Percentiles rank a stretch among this genome's conserved stretches.
Evolutionary conservation across 2,797 vertebrate species (phyloP).

Genomic region (Pelobates cultripes): DNA sequence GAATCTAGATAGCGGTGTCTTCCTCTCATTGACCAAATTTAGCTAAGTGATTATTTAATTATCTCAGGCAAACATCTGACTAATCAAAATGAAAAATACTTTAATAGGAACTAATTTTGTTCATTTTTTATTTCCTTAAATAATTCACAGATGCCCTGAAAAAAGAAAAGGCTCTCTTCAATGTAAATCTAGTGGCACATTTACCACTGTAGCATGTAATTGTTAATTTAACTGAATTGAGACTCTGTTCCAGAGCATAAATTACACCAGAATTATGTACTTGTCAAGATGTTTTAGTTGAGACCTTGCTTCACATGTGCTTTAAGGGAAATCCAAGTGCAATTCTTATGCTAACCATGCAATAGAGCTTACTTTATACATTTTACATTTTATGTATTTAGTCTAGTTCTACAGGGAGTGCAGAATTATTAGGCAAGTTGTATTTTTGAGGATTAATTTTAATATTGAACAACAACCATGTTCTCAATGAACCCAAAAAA

Average conservation of each 20-base stretch:
- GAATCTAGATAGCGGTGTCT: no score
- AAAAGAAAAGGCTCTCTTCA: background rate
- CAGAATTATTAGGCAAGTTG: no score
- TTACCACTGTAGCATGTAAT: background rate
- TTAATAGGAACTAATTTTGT: background rate
- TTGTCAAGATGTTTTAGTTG: background rate
- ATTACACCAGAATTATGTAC: background rate
- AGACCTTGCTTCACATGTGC: background rate
- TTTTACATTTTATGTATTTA: slow-evolving; percentile 4
- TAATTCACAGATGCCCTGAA: background rate
- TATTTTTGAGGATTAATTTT: no score
- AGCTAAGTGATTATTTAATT: no score
- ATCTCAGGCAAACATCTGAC: no score
- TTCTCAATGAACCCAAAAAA: no score
- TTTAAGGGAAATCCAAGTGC: background rate
- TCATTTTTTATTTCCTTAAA: background rate
- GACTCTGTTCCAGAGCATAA: background rate
- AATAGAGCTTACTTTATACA: background rate
- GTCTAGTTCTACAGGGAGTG: background rate
- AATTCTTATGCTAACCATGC: background rate
- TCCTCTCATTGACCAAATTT: no score
- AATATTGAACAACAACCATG: no score
- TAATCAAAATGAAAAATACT: no score
- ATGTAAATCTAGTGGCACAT: background rate
- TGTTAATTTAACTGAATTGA: background rate